phyloP scores from a whole-genome alignment of 1,140 invertebrate species.

The Zelostemma sp. region DNA sequence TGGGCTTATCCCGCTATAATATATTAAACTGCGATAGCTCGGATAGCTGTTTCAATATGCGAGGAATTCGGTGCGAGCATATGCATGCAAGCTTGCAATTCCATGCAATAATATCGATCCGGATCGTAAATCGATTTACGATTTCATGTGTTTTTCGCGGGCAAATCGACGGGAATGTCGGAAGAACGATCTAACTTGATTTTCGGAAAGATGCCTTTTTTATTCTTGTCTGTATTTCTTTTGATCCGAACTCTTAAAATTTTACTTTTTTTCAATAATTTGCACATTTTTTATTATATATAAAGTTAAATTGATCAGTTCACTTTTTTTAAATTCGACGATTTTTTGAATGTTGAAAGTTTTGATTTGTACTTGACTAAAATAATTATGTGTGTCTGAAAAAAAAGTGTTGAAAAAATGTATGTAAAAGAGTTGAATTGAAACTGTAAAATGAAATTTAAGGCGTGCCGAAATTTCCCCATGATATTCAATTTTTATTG shows the following conservation, averaged over 20 bases:
- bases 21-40: constrained; percentile 29
- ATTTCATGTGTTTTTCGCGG: not conserved
- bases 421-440: too few relatives aligned
- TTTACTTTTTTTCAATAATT: not conserved
- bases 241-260: too few relatives aligned
- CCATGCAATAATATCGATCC: constrained; percentile 40
- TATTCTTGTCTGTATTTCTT: not conserved
- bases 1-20: constrained; percentile 21
- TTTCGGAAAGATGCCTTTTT: too few relatives aligned
- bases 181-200: too few relatives aligned
- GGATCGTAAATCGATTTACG: constrained; percentile 39
- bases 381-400: too few relatives aligned
- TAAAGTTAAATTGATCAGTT: not conserved
- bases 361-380: too few relatives aligned
- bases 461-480: too few relatives aligned
- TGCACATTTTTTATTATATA: not conserved
- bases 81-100: constrained; percentile 36
- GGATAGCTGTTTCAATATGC: constrained; percentile 41
- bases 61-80: constrained; percentile 29
- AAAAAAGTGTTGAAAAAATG: too few relatives aligned
- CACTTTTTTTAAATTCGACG: not conserved
- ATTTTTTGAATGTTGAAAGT: too few relatives aligned
- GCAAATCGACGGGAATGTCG: too few relatives aligned
- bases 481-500: too few relatives aligned
- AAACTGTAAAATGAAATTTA: too few relatives aligned